Percentiles rank a stretch among this genome's conserved stretches.
phyloP scores from a whole-genome alignment of 2,888 invertebrate genomes.

The Athalia circularis region DNA sequence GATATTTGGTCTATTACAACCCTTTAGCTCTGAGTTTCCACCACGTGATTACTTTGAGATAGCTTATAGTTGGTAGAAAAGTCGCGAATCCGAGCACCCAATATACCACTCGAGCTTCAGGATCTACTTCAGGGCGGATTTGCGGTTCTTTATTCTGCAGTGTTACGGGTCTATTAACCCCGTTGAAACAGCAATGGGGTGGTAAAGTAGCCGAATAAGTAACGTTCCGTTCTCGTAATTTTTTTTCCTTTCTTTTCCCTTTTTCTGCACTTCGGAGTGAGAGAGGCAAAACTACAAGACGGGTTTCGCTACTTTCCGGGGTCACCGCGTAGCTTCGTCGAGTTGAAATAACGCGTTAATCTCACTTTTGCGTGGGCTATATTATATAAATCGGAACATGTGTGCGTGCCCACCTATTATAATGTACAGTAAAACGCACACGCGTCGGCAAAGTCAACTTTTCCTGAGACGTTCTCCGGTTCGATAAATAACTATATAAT shows the following conservation, averaged over 20 bases:
- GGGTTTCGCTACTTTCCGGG: not conserved
- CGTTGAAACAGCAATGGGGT: no score
- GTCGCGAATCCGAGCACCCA: conserved; percentile 26
- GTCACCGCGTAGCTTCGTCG: not conserved
- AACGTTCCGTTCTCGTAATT: no score
- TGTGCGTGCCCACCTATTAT: not conserved
- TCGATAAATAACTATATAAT: no score
- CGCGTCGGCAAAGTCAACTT: no score
- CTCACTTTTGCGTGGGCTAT: not conserved
- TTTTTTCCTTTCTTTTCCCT: not conserved
- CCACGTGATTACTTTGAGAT: no score
- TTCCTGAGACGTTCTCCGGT: no score
- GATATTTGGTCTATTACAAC: conserved; percentile 32
- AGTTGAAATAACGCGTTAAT: conserved; percentile 32
- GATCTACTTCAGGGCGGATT: not conserved
- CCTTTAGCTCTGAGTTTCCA: not conserved
- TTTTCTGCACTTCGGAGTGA: not conserved
- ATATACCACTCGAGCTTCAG: not conserved
- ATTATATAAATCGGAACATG: not conserved
- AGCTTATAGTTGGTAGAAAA: conserved; percentile 12
- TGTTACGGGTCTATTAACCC: no score
- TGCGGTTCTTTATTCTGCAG: no score
- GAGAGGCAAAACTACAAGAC: not conserved
- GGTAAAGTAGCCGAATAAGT: no score
- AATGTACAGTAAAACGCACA: no score